Evolutionary conservation across 2,888 invertebrate species (phyloP), one percentile per base, ranked within the genome.

Genomic region (Heliconius charithonia): DNA sequence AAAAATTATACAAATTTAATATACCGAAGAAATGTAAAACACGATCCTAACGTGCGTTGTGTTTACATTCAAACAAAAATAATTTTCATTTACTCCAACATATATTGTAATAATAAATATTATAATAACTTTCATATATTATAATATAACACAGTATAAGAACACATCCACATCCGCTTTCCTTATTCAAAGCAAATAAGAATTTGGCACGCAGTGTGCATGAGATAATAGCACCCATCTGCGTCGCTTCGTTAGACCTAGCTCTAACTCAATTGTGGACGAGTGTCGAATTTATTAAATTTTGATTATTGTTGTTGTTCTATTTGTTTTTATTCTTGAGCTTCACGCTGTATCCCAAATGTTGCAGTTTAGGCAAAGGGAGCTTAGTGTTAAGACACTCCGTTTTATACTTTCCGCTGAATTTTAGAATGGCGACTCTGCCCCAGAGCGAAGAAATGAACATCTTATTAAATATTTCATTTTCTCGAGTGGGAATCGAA

Each of bases 121-220:
- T 22, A 56, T 3, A 9, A 19, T 56, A 7, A 56, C 56, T 19
- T 22, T 22, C 7, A 22, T 22, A 56, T 56, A 56, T 22, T 56
- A 56, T 56, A 45, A 27, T 45, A 16, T 71, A 71, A n/a, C n/a
- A 66, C 0, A 51, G 22, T 59, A 32, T 25, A 59, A n/a, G n/a
- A 37, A 59, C 9, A 56, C 29, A 32, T 67, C 16, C 25, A 7
- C 37, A 45, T 45, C n/a, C n/a, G 59, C 59, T 72, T 72, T 72
- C 72, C 27, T 63, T 65, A 63, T 74, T 62, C 45, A 74, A 66
- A 73, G 67, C 75, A 65, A 78, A 75, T 76, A 78, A 79, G 79
- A 73, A 76, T 77, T 81, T 81, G 81, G 81, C 79, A 78, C 80
- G 69, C 51, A 63, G 75, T 22, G 51, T 51, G 74, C 75, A 69